Base-by-base conservation (phyloP, 2,113 vertebrate species). In the Kryptolebias marmoratus region DNA sequence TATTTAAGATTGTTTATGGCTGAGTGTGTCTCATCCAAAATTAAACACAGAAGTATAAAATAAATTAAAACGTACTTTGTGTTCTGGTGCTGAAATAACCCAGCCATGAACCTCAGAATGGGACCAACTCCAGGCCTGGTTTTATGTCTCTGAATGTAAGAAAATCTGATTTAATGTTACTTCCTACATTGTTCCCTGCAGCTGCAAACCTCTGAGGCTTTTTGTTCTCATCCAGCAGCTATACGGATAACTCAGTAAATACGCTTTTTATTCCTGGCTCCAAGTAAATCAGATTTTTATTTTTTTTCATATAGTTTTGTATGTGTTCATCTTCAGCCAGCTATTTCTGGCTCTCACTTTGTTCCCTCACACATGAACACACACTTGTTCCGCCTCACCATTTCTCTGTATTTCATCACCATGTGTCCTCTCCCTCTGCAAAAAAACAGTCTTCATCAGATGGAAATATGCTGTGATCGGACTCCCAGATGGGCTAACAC, bases 371-470 rank as follows among this genome's bases (percentile, higher is more conserved):
- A 28, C 59, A 64, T 72, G 10, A 52, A 39, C 61, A 36, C 2
- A 39, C 61, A 22, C 30, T 49, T 14, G 18, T 48, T 2, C 8
- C 61, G 18, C 15, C 10, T 39, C 47, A 22, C 11, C 36, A 28
- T 68, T 45, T 53, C 49, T 53, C 49, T 42, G n/a, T 3, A 27
- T 53, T 55, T 44, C 64, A 54, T 67, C 52, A 55, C 2, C 42
- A 11, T 42, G 16, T 45, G 18, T 32, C 48, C 0, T 45, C 59
- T 55, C 36, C 52, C 32, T 32, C 57, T 62, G 64, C 5, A 8
- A 10, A 9, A 9, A 42, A 64, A 68, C 9, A 2, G 59, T 31
- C 54, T 79, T 75, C 72, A 73, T 67, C 52, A 52, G 61, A 79
- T 63, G 47, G 55, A 68, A 69, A 69, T 48, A 12, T 2, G 1